phyloP scores from a whole-genome alignment of 2,113 vertebrate genomes.

The Toxostoma redivivum region DNA sequence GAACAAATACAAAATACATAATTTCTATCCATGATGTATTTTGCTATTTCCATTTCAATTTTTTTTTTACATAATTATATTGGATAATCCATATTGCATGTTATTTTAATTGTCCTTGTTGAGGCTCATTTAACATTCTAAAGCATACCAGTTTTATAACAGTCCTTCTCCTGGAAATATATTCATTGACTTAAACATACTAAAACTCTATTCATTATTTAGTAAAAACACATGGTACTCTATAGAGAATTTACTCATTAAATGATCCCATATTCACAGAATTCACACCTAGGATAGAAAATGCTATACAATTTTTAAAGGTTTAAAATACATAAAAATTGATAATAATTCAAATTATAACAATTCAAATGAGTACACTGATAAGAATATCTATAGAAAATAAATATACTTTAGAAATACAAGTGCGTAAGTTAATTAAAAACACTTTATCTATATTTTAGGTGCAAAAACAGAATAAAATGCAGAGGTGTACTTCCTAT shows the following conservation, averaged over 20 bases:
- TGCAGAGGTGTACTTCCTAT: fast-evolving
- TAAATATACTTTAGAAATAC: not conserved
- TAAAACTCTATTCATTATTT: not conserved
- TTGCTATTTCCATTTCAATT: not conserved
- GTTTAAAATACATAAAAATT: not conserved
- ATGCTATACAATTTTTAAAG: not conserved
- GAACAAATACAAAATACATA: not conserved
- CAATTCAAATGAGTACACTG: not conserved
- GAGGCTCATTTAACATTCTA: not conserved
- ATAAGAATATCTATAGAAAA: not conserved
- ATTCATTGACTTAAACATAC: not conserved
- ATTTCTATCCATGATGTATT: not conserved
- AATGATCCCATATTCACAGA: not conserved
- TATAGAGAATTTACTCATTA: not conserved
- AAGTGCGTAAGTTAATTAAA: not conserved
- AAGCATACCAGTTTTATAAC: not conserved
- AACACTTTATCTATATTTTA: not conserved
- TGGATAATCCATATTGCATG: not conserved
- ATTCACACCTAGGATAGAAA: not conserved
- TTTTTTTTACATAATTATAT: not conserved
- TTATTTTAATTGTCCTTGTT: not conserved
- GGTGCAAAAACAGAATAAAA: not conserved
- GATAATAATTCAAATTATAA: not conserved
- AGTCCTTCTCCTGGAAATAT: not conserved
- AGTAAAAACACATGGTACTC: not conserved